A percentile compares a stretch with the other conserved stretches of the same genome.
phyloP scores from a whole-genome alignment of 1,140 invertebrate genomes.

The Galleria mellonella region DNA sequence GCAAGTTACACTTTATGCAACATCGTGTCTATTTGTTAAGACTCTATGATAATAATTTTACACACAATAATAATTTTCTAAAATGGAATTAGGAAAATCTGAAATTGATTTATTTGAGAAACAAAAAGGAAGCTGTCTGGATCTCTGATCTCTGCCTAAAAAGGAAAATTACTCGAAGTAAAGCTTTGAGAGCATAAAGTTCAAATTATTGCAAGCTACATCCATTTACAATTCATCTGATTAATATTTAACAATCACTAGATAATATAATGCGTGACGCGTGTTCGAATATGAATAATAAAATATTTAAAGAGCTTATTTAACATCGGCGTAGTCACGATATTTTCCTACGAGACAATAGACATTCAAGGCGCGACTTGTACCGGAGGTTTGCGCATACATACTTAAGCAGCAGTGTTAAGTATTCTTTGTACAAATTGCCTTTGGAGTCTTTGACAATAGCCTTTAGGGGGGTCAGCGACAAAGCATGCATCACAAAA shows the following conservation, averaged over 20 bases:
- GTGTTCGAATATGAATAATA: slow-evolving; percentile 19
- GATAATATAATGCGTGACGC: too few species aligned
- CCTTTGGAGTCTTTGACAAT: slow-evolving; percentile 39
- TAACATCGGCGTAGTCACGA: slow-evolving; percentile 11
- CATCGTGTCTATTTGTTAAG: too few species aligned
- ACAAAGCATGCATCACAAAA: slow-evolving; percentile 34
- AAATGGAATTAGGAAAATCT: too few species aligned
- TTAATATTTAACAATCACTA: slow-evolving; percentile 5
- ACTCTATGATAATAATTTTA: too few species aligned
- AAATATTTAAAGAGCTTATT: background rate
- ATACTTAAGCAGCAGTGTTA: slow-evolving; percentile 32
- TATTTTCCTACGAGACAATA: slow-evolving; percentile 28
- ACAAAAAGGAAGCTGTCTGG: too few species aligned
- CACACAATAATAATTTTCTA: too few species aligned
- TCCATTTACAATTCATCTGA: background rate
- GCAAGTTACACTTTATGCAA: too few species aligned
- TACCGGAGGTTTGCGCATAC: slow-evolving; percentile 22
- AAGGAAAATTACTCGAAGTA: too few species aligned
- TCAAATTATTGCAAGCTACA: background rate
- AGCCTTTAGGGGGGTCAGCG: slow-evolving; percentile 31
- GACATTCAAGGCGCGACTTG: slow-evolving; percentile 30
- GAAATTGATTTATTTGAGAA: too few species aligned
- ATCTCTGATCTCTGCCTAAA: too few species aligned
- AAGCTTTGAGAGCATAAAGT: too few species aligned
- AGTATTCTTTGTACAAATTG: slow-evolving; percentile 55